Percentiles rank a stretch among this genome's conserved stretches.
Conservation (phyloP, 2,113 vertebrate species). For the Microtus oregoni region DNA sequence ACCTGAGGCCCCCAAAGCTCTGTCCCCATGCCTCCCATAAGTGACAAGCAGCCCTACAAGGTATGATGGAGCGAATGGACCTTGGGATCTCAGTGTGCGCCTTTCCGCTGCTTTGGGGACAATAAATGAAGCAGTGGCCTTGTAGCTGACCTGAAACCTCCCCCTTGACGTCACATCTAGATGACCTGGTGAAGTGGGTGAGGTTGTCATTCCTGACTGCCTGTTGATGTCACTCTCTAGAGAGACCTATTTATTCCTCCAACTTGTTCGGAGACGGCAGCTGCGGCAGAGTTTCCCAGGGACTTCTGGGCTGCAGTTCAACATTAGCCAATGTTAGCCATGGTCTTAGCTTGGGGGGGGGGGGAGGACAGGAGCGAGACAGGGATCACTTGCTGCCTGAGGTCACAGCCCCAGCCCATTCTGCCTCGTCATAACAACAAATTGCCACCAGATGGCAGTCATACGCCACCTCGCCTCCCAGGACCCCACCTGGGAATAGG, state of each 20-base stretch:
- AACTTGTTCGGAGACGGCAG: no score
- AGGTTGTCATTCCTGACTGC: not conserved
- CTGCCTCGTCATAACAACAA: not conserved
- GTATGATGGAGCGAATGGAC: not conserved
- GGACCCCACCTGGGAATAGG: no score
- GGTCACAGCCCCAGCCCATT: not conserved
- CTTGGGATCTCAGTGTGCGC: not conserved
- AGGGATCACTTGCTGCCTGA: no score
- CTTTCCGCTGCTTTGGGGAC: not conserved
- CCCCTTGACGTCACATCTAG: no score
- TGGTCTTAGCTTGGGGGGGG: no score
- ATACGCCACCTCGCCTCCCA: not conserved
- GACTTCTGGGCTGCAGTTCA: no score
- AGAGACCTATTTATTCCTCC: not conserved
- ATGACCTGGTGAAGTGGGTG: rapidly evolving
- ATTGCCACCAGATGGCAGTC: slow-evolving; percentile 63
- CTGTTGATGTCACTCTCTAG: no score
- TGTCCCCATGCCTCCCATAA: not conserved
- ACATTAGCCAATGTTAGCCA: not conserved
- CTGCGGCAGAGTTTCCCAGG: not conserved
- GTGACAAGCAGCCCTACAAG: not conserved
- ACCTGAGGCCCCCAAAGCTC: no score
- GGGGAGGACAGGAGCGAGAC: no score
- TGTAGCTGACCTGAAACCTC: not conserved
- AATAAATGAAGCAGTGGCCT: slow-evolving; percentile 60